Percentiles rank a stretch among this genome's conserved stretches.
Conservation (phyloP, 2,888 invertebrate genomes). For the Gastracanthus pulcherrimus region DNA sequence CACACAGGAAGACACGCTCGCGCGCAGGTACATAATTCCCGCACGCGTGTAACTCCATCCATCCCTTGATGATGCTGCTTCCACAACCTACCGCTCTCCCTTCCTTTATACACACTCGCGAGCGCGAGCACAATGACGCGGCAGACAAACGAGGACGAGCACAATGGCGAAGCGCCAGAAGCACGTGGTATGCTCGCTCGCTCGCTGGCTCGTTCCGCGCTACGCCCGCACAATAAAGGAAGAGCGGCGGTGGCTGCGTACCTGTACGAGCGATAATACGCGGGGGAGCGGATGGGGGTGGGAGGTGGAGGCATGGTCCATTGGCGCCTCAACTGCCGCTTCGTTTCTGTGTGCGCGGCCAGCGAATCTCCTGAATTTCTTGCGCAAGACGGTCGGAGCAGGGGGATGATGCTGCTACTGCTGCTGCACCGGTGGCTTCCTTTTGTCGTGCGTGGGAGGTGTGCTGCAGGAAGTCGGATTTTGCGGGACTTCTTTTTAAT, state of each 20-base stretch:
- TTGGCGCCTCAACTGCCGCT: constrained; percentile 47
- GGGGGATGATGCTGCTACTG: too few relatives aligned
- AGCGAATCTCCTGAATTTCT: too few relatives aligned
- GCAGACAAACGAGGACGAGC: constrained; percentile 62
- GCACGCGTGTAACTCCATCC: constrained; percentile 7
- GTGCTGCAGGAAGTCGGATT: too few relatives aligned
- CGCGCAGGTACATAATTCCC: constrained; percentile 52
- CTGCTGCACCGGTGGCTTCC: constrained; percentile 2
- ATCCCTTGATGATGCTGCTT: neutral
- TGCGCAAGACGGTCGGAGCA: too few relatives aligned
- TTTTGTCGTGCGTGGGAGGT: neutral
- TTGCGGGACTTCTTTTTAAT: too few relatives aligned
- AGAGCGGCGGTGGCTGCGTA: constrained; percentile 53
- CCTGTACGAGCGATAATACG: constrained; percentile 65
- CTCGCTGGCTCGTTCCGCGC: constrained; percentile 62
- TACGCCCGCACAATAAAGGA: constrained; percentile 56
- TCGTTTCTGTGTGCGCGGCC: neutral
- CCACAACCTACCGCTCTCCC: too few relatives aligned
- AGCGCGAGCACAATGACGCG: constrained; percentile 43
- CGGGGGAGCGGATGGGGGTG: neutral
- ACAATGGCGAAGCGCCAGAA: constrained; percentile 60
- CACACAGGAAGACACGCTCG: constrained; percentile 18
- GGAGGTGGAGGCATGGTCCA: constrained; percentile 37
- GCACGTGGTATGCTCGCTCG: constrained; percentile 64
- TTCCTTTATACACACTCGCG: constrained; percentile 25